These are phyloP conservation scores for Serripes groenlandicus DNA, from an alignment of 2,888 invertebrate genomes.

Conservation along the genomic window DNA sequence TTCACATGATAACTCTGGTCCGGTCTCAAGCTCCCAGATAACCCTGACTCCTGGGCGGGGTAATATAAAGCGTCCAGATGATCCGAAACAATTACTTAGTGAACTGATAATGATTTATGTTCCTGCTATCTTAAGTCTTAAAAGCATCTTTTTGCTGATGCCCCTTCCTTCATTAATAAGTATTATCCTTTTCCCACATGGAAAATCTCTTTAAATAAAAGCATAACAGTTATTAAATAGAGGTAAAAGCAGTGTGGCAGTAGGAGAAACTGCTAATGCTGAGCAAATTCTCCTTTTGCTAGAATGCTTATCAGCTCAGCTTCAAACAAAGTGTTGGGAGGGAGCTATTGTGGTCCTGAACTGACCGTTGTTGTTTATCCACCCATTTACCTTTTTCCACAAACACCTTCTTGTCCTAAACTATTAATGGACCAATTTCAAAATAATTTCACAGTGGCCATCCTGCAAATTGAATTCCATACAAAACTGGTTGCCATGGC, in stretches of 20 bases:
- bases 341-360: too few relatives aligned
- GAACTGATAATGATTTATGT: conserved; percentile 23
- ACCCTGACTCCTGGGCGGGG: conserved; percentile 18
- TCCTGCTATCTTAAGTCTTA: conserved; percentile 1
- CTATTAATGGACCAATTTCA: too few relatives aligned
- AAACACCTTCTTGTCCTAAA: neutral
- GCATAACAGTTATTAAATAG: too few relatives aligned
- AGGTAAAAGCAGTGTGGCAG: neutral
- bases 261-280: neutral
- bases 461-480: too few relatives aligned
- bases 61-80: conserved; percentile 15
- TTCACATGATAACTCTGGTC: conserved; percentile 15
- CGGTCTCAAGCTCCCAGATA: conserved; percentile 16
- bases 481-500: too few relatives aligned
- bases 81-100: conserved; percentile 16
- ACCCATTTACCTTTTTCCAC: too few relatives aligned
- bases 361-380: too few relatives aligned
- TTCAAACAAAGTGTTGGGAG: too few relatives aligned
- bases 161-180: neutral
- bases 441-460: too few relatives aligned
- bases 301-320: too few relatives aligned
- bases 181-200: neutral
- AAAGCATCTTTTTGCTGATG: neutral
- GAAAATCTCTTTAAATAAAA: too few relatives aligned
- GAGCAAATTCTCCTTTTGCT: neutral